Evolutionary conservation across 2,113 vertebrate species (phyloP).

Genomic region (Fregetta grallaria): DNA sequence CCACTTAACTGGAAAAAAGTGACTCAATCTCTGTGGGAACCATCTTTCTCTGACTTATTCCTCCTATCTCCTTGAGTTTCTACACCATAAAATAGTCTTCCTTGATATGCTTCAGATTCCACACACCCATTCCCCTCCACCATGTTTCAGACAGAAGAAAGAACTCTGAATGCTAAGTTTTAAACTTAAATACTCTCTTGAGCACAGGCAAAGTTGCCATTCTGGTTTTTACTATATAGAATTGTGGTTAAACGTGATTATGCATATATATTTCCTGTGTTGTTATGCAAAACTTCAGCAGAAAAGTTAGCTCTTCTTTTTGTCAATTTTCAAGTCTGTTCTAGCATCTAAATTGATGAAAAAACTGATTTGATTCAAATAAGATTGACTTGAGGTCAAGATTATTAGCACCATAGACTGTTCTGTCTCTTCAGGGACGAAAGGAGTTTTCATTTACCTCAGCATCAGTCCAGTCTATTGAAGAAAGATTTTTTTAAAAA

Average conservation of each 20-base stretch:
- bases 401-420: neutral
- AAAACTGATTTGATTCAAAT: neutral
- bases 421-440: neutral
- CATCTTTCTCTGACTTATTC: neutral
- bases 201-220: neutral
- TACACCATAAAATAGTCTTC: neutral
- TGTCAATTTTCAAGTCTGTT: neutral
- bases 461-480: neutral
- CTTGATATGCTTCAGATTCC: neutral
- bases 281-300: neutral
- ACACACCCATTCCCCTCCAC: neutral
- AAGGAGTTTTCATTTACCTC: neutral
- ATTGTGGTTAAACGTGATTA: neutral
- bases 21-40: neutral
- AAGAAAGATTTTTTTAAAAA: neutral
- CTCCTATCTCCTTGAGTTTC: neutral
- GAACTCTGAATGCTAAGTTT: neutral
- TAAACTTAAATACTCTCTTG: neutral
- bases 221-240: neutral
- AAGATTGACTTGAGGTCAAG: neutral
- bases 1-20: neutral
- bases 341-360: neutral
- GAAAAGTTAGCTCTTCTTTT: neutral
- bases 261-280: neutral
- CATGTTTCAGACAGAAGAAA: neutral